A percentile compares a stretch with the other conserved stretches of the same genome.
Evolutionary conservation across 2,113 vertebrate species (phyloP).

Genomic region (Strix aluco): DNA sequence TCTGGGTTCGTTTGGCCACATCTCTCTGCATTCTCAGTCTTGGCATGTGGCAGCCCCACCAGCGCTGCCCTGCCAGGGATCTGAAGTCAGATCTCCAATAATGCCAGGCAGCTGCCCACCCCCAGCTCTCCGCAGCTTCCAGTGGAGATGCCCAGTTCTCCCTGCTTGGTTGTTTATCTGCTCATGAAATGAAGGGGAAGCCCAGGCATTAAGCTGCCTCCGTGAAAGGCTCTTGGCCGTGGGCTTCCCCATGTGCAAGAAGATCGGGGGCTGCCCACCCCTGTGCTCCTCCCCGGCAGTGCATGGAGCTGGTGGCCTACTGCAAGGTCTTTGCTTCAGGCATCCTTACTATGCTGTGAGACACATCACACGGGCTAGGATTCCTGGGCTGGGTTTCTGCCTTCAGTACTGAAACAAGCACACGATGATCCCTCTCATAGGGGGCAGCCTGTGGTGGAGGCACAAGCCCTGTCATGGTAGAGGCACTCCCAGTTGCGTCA

Average conservation of each 20-base stretch:
- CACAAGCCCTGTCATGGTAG: not conserved
- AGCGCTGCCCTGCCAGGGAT: not conserved
- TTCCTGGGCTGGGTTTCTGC: not conserved
- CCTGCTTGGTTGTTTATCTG: not conserved
- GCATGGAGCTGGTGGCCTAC: not conserved
- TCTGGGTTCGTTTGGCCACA: not conserved
- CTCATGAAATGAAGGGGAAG: not conserved
- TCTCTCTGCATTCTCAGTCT: not conserved
- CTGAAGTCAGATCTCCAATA: not conserved
- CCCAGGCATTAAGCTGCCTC: not conserved
- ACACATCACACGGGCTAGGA: not conserved
- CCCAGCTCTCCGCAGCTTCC: not conserved
- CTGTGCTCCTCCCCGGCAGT: not conserved
- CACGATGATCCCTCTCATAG: not conserved
- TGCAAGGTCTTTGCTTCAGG: not conserved
- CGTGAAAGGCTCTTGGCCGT: not conserved
- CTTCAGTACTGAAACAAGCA: not conserved
- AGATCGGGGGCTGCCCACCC: not conserved
- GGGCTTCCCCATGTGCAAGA: not conserved
- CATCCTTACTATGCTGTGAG: accelerated
- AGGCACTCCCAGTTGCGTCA: not conserved
- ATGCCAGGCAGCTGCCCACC: not conserved
- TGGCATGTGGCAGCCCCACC: not conserved
- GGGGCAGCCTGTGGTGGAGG: not conserved
- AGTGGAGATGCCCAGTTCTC: not conserved